A percentile compares a stretch with the other conserved stretches of the same genome.
These are phyloP conservation scores for Elegia similella DNA, from an alignment of 2,888 invertebrate species.

Conservation along the genomic window DNA sequence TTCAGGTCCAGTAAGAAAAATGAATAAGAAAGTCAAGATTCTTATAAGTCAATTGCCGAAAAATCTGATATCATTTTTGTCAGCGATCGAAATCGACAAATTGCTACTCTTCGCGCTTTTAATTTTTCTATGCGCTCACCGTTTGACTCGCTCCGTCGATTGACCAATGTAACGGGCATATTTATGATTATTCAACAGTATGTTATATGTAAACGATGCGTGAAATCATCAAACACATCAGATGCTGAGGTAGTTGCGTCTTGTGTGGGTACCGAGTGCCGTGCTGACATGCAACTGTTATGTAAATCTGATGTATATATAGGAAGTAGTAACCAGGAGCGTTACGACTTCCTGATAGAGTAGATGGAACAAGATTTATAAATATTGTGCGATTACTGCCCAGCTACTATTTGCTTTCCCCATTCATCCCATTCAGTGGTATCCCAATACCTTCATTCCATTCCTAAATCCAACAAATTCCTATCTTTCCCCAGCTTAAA, in stretches of 20 bases:
- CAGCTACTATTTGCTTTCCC: too few relatives aligned
- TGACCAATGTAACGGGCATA: not conserved
- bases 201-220: constrained; percentile 22
- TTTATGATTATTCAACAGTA: constrained; percentile 16
- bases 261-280: constrained; percentile 1
- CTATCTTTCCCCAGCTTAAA: too few relatives aligned
- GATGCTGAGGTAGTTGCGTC: constrained; percentile 11
- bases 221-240: constrained; percentile 21
- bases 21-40: too few relatives aligned
- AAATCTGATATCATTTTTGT: too few relatives aligned
- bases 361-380: not conserved
- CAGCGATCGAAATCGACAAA: too few relatives aligned
- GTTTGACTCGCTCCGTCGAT: not conserved
- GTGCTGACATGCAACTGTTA: constrained; percentile 16
- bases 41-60: too few relatives aligned
- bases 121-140: not conserved
- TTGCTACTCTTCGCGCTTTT: too few relatives aligned
- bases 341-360: not conserved
- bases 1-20: too few relatives aligned
- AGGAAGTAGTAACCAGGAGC: not conserved
- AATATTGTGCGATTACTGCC: too few relatives aligned
- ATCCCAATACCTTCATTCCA: too few relatives aligned
- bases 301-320: constrained; percentile 7
- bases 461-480: too few relatives aligned
- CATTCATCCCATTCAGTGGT: too few relatives aligned